These are phyloP conservation scores for Hephaestus fuliginosus DNA, from an alignment of 2,797 vertebrate species.

Conservation along the genomic window DNA sequence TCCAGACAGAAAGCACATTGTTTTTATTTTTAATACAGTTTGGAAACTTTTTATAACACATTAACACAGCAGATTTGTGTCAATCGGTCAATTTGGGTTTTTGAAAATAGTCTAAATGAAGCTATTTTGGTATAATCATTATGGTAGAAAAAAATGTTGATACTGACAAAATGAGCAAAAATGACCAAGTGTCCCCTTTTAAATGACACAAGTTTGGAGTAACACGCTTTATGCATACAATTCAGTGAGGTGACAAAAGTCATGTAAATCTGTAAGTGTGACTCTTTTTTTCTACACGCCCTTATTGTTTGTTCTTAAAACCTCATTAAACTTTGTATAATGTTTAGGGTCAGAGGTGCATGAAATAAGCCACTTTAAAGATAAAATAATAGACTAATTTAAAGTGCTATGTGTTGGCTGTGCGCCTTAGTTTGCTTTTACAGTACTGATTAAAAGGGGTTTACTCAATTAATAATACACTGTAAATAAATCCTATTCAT, in stretches of 20 bases:
- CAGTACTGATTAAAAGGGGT: neutral
- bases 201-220: neutral
- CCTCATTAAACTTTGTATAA: neutral
- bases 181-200: neutral
- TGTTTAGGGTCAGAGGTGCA: neutral
- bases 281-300: neutral
- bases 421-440: neutral
- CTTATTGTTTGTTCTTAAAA: neutral
- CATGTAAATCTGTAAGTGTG: slow-evolving; percentile 2
- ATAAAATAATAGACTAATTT: neutral
- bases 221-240: neutral
- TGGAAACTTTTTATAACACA: slow-evolving; percentile 1
- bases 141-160: neutral
- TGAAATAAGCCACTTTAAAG: neutral
- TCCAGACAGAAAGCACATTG: neutral
- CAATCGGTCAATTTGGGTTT: neutral
- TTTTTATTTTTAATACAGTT: slow-evolving; percentile 11
- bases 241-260: slow-evolving; percentile 8
- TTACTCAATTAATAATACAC: neutral
- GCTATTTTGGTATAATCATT: neutral
- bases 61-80: neutral
- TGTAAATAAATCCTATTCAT: neutral
- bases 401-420: neutral
- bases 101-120: neutral
- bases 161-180: neutral